These are phyloP conservation scores for Epicauta chinensis DNA, from an alignment of 1,140 invertebrate species.

Conservation along the genomic window DNA sequence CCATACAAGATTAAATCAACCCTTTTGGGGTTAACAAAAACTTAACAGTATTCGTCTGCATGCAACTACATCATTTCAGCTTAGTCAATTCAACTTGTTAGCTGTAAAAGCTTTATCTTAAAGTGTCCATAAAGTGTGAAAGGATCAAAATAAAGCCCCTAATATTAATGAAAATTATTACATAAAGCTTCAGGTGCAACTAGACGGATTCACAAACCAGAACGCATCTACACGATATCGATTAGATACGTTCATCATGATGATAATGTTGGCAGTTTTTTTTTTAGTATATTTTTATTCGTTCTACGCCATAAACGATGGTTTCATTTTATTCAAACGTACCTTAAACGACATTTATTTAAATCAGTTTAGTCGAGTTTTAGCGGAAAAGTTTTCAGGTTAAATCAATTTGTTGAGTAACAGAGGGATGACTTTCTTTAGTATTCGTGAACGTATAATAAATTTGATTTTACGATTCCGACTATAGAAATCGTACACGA, in stretches of 20 bases:
- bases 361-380: slow-evolving; percentile 13
- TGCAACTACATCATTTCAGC: no score
- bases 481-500: slow-evolving; percentile 2
- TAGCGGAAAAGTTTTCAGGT: slow-evolving; percentile 5
- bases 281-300: no score
- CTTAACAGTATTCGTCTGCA: no score
- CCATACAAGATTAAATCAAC: no score
- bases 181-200: no score
- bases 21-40: no score
- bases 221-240: no score
- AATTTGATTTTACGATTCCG: slow-evolving; percentile 6
- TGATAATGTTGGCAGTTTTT: no score
- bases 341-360: slow-evolving; percentile 14
- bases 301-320: neutral
- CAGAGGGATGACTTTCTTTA: slow-evolving; percentile 3
- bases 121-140: slow-evolving; percentile 14
- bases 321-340: slow-evolving; percentile 4
- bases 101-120: slow-evolving; percentile 12
- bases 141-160: slow-evolving; percentile 6
- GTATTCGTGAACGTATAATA: slow-evolving; percentile 4
- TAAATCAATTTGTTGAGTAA: slow-evolving; percentile 13
- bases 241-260: no score
- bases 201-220: no score
- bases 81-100: no score
- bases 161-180: neutral